phyloP scores from a whole-genome alignment of 2,888 invertebrate genomes.

The Cremastinae sp. region DNA sequence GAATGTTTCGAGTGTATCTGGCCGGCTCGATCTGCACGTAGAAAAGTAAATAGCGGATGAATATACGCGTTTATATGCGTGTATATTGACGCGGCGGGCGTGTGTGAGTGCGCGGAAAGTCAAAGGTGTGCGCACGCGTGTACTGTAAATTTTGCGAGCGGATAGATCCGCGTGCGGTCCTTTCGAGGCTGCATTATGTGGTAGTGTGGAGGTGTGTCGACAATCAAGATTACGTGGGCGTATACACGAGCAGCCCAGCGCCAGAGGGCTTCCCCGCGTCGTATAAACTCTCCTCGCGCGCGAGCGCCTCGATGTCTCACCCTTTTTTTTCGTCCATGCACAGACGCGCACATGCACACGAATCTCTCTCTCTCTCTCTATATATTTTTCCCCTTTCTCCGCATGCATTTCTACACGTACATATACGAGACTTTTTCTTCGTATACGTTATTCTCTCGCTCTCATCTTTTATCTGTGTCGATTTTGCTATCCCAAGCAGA shows the following conservation, averaged over 20 bases:
- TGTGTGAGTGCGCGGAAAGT: no score
- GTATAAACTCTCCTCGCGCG: slow-evolving; percentile 45
- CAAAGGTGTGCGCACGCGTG: slow-evolving; percentile 15
- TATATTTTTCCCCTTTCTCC: slow-evolving; percentile 39
- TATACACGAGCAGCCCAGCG: slow-evolving; percentile 77
- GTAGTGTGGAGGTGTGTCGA: slow-evolving; percentile 75
- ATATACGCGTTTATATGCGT: slow-evolving; percentile 19
- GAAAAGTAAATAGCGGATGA: no score
- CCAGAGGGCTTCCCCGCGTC: slow-evolving; percentile 66
- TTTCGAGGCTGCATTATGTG: slow-evolving; percentile 59
- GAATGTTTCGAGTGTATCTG: no score
- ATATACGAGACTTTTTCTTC: no score
- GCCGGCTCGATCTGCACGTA: no score
- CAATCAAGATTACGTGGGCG: slow-evolving; percentile 79
- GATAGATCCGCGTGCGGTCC: slow-evolving; percentile 62
- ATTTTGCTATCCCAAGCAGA: slow-evolving; percentile 16
- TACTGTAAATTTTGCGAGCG: slow-evolving; percentile 55
- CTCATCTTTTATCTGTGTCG: slow-evolving; percentile 16
- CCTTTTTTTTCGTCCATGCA: slow-evolving; percentile 16
- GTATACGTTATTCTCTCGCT: no score
- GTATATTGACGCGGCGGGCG: not conserved
- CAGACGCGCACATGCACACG: not conserved
- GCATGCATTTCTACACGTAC: not conserved
- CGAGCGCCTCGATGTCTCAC: slow-evolving; percentile 53
- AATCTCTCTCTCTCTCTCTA: no score